Base-by-base conservation (phyloP, 2,113 vertebrate genomes). In the Lepus timidus region DNA sequence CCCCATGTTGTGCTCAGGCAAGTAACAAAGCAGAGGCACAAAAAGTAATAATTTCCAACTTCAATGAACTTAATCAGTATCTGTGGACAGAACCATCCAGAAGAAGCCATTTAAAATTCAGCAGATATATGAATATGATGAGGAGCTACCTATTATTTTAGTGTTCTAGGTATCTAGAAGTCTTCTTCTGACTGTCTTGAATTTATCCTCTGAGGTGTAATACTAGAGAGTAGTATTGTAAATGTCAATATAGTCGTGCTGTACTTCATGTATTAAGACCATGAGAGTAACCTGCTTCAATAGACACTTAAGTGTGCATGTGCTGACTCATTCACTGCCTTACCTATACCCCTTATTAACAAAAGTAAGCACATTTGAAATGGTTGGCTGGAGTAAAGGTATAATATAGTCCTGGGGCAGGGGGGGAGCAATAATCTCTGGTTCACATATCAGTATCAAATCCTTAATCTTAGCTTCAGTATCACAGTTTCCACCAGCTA, bases 331-430 rank as follows among this genome's bases (percentile, higher is more conserved):
- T 31, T 95, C n/a, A 75, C 17, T 80, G 9, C 91, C 76, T 85
- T 80, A 62, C 62, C 78, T 61, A 88, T 16, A 70, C 16, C 65
- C 16, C 33, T 90, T 87, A 86, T 33, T 93, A 86, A 61, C 67
- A 96, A 96, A 92, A 39, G 76, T 92, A 78, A 92, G 23, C 36
- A 89, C 87, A 71, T 97, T 29, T 95, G n/a, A 81, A 91, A 75
- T 65, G 20, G 29, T 52, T 82, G 39, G 13, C 17, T 64, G 6
- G 33, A 88, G 27, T 83, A 75, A 90, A 86, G 27, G 16, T 87
- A 94, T 4, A 93, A 20, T 89, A 14, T 85, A 87, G n/a, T 94
- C n/a, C 55, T 17, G n/a, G n/a, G n/a, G n/a, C n/a, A n/a, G 36
- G 74, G 52, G 70, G 22, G 71, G 75, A 90, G 17, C 25, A 85